A percentile compares a stretch with the other conserved stretches of the same genome.
These are phyloP conservation scores for Potamarius usumacintae DNA, from an alignment of 2,113 vertebrate species.

Conservation along the genomic window DNA sequence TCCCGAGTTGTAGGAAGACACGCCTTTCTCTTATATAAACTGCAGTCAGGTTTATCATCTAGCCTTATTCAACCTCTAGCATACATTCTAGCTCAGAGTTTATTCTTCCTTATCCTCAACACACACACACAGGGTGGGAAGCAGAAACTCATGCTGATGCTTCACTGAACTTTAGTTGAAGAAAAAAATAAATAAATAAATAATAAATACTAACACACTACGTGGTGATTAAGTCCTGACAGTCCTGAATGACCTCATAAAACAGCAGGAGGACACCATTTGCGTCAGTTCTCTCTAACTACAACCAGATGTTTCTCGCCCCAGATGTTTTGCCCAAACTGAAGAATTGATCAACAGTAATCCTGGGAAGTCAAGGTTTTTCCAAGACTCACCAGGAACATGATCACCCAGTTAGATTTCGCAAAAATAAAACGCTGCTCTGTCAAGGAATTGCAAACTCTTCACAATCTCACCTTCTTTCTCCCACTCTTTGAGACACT, in stretches of 20 bases:
- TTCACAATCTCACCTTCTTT: slow-evolving; percentile 72
- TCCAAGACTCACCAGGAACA: neutral
- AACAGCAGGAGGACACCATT: slow-evolving; percentile 49
- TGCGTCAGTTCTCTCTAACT: slow-evolving; percentile 60
- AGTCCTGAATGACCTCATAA: slow-evolving; percentile 60
- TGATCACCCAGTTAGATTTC: neutral
- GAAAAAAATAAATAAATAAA: too few species aligned
- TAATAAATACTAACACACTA: too few species aligned
- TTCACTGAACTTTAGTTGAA: neutral
- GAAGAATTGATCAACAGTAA: neutral
- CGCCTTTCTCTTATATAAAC: slow-evolving; percentile 57
- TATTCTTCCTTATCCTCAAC: neutral
- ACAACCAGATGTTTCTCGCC: slow-evolving; percentile 65
- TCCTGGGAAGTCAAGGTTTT: neutral
- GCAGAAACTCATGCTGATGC: neutral
- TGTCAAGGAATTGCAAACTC: neutral
- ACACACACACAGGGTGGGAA: neutral
- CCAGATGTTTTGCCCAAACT: neutral
- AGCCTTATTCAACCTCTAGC: slow-evolving; percentile 6
- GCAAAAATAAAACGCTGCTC: neutral
- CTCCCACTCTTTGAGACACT: slow-evolving; percentile 81
- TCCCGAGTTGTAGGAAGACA: neutral
- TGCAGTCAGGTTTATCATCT: slow-evolving; percentile 37
- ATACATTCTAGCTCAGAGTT: slow-evolving; percentile 16
- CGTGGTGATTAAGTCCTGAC: slow-evolving; percentile 30